Conservation (phyloP, 2,797 vertebrate species). For the Tympanoctomys barrerae region DNA sequence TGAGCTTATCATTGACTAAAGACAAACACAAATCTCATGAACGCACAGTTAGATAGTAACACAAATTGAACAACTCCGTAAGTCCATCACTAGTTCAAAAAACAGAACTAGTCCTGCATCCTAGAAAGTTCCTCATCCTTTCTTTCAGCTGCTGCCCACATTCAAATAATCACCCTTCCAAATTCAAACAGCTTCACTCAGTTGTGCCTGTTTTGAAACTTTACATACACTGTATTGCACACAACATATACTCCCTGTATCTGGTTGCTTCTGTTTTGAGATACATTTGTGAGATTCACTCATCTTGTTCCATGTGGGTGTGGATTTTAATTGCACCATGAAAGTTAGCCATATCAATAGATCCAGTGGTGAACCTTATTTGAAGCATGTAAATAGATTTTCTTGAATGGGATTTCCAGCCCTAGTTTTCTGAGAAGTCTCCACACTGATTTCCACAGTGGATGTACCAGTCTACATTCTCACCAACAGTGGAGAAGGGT, state of each 20-base stretch:
- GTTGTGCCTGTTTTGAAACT: not conserved
- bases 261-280: not conserved
- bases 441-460: too few species aligned
- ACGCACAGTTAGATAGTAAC: not conserved
- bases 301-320: not conserved
- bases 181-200: not conserved
- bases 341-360: not conserved
- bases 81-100: not conserved
- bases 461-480: too few species aligned
- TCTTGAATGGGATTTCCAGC: not conserved
- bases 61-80: not conserved
- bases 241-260: not conserved
- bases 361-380: not conserved
- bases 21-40: not conserved
- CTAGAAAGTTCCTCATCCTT: not conserved
- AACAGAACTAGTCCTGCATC: not conserved
- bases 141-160: not conserved
- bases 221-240: not conserved
- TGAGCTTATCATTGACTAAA: slow-evolving; percentile 19
- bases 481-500: too few species aligned
- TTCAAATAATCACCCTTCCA: not conserved
- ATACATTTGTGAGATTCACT: not conserved
- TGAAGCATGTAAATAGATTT: not conserved
- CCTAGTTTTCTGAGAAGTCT: too few species aligned
- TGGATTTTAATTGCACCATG: slow-evolving; percentile 3